Base-by-base conservation (phyloP, 1,140 invertebrate species). In the Dendroctonus ponderosae region DNA sequence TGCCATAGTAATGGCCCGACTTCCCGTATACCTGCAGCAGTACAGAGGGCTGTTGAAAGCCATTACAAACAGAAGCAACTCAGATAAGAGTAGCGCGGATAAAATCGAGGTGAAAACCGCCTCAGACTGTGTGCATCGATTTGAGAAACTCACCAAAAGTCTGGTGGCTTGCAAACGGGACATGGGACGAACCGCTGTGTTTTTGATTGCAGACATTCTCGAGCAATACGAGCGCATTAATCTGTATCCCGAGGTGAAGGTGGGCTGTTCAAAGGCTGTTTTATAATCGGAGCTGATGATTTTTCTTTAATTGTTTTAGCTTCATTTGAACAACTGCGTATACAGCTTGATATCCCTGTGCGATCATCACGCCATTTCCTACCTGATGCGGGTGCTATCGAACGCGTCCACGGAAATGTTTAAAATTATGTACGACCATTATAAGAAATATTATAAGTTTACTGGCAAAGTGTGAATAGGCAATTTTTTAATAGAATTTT, bases 361-460 rank as follows among this genome's bases (percentile, higher is more conserved):
- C 71, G 76, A 77, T 63, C 67, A 74, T 62, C 76, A 77, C 66
- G 73, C 72, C 7, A 61, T 76, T 11, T 70, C 73, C n/a, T 76
- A 71, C 61, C 61, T 76, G 15, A 70, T 73, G 68, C 66, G 75
- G 62, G 68, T 69, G 9, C 64, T 77, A 41, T 74, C 72, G 11
- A 71, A n/a, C 46, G 72, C 75, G 12, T 77, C 74, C 2, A 76
- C 74, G 9, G 75, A 77, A 69, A 68, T 77, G 69, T 77, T 77
- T 58, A 76, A 77, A 66, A 69, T 72, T 53, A 70, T 76, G 62
- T 71, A 75, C 57, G 70, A 74, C 40, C 67, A 76, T 71, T 78
- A 77, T 57, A 78, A 74, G 46, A 78, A 75, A 71, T 78, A 74
- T 71, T 76, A 78, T 65, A 74, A 67, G 64, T 78, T 77, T 70